Conservation (phyloP, 2,797 vertebrate genomes). For the Alectoris magna region DNA sequence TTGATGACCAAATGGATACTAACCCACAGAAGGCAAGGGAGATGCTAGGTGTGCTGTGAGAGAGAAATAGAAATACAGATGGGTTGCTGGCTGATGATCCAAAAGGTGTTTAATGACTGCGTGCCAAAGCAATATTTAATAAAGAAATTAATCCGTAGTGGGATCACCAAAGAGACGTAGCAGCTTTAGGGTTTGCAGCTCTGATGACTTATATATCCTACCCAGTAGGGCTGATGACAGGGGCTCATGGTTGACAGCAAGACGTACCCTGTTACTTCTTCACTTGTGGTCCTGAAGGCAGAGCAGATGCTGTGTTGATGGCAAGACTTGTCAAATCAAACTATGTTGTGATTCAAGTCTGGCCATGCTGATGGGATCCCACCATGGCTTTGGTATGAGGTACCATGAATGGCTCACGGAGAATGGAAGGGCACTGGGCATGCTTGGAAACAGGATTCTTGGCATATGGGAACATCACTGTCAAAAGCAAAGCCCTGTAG, state of each 20-base stretch:
- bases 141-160: background rate
- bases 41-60: background rate
- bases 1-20: background rate
- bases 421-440: background rate
- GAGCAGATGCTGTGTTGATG: fast-evolving
- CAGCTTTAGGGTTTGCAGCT: background rate
- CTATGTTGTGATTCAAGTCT: background rate
- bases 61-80: background rate
- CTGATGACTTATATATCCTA: background rate
- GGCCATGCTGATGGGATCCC: background rate
- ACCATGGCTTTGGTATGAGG: background rate
- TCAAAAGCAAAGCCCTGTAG: background rate
- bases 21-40: background rate
- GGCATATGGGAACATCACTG: background rate
- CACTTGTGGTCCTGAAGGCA: background rate
- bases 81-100: background rate
- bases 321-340: background rate
- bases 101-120: background rate
- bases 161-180: background rate
- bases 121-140: background rate
- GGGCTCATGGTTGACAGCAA: background rate
- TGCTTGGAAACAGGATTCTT: background rate
- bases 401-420: background rate
- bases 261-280: background rate
- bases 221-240: background rate